A percentile compares a stretch with the other conserved stretches of the same genome.
Conservation (phyloP, 2,113 vertebrate genomes). For the Diphyllodes magnificus region DNA sequence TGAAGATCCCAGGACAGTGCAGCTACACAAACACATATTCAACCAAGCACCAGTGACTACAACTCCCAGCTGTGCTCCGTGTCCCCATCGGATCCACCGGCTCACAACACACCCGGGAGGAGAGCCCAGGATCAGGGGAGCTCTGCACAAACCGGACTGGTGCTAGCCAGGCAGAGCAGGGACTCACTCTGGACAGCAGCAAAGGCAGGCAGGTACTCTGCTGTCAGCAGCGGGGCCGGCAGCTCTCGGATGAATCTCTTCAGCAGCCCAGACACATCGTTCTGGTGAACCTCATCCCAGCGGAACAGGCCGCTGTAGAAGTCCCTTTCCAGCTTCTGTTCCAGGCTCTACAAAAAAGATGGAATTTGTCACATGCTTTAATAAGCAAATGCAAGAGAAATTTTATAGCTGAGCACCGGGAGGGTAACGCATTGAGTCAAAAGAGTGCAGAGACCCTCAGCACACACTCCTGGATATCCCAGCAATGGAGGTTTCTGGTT, state of each 20-base stretch:
- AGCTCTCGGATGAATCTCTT: conserved; percentile 92
- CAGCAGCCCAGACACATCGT: conserved; percentile 83
- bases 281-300: conserved; percentile 88
- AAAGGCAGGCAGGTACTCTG: conserved; percentile 88
- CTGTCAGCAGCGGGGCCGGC: conserved; percentile 81
- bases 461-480: background rate
- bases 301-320: conserved; percentile 79
- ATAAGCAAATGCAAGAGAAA: background rate
- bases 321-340: conserved; percentile 81
- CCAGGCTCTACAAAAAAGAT: conserved; percentile 69
- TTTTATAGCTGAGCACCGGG: background rate
- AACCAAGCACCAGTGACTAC: background rate
- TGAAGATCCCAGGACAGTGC: background rate
- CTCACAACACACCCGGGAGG: background rate
- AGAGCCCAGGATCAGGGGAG: background rate
- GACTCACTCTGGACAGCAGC: conserved; percentile 83
- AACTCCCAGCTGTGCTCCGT: rapidly evolving
- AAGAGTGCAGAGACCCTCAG: background rate
- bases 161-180: background rate
- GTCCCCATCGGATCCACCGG: rapidly evolving
- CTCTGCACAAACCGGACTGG: background rate
- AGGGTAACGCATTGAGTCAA: background rate
- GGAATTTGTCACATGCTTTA: background rate
- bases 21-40: rapidly evolving
- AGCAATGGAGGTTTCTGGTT: background rate